These are phyloP conservation scores for Hyperopisus bebe DNA, from an alignment of 2,113 vertebrate species.

Conservation along the genomic window DNA sequence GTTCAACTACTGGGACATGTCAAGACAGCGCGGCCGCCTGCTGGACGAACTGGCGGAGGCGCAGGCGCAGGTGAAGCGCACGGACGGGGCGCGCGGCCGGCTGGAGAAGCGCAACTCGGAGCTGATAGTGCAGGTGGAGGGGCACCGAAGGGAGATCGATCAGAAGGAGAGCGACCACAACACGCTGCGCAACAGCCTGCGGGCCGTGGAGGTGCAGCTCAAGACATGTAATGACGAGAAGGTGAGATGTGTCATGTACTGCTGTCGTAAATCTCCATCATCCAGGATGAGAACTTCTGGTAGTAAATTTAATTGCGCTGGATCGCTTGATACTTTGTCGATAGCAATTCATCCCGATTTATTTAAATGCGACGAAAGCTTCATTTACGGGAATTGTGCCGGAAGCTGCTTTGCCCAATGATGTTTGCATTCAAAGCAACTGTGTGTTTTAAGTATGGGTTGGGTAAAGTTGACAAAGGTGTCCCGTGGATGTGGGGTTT, in stretches of 20 bases:
- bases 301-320: not conserved
- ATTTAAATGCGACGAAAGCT: not conserved
- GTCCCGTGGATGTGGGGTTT: not conserved
- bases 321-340: not conserved
- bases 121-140: constrained; percentile 83
- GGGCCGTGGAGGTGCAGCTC: constrained; percentile 70
- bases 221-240: constrained; percentile 81
- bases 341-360: not conserved
- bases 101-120: constrained; percentile 91
- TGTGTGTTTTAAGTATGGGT: not conserved
- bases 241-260: constrained; percentile 58
- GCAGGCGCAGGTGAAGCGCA: constrained; percentile 87
- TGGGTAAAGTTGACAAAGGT: not conserved
- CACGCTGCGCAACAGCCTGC: constrained; percentile 74
- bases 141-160: constrained; percentile 84
- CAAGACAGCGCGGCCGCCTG: constrained; percentile 72
- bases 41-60: constrained; percentile 83
- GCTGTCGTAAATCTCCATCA: not conserved
- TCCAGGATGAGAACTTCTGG: not conserved
- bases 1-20: constrained; percentile 88
- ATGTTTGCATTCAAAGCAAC: not conserved
- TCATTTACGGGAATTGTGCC: not conserved
- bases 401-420: not conserved
- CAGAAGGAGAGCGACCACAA: constrained; percentile 80
- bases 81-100: constrained; percentile 83